Base-by-base conservation (phyloP, 2,113 vertebrate species). In the Clarias batrachus region DNA sequence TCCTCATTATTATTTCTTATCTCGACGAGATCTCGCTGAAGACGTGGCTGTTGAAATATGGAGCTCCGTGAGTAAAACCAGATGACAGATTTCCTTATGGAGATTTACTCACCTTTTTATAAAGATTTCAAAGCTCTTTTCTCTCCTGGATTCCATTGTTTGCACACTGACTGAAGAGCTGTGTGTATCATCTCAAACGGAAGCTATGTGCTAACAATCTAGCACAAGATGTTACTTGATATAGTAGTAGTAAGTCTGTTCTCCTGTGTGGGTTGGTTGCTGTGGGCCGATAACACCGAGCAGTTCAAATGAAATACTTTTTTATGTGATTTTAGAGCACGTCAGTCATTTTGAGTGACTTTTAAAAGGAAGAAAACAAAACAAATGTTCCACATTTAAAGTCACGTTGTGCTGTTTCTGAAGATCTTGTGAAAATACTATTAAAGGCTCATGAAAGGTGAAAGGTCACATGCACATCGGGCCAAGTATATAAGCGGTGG, bases 1-100 rank as follows among this genome's bases (percentile, higher is more conserved):
- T 62, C 19, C 78, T 81, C 11, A 7, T 62, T 81, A 81, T 41
- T 25, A 81, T 62, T 62, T 57, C 37, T 81, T 81, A 81, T 81
- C 78, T 62, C 8, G 78, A 62, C 30, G 30, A 4, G 30, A 14
- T 37, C 57, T 13, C 8, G 25, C 52, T 27, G 57, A 33, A 80
- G 27, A 80, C 16, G n/a, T 57, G 16, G 74, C 74, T 56, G 48
- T n/a, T 54, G 74, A 17, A 16, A 78, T 78, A 13, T 77, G n/a
- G 25, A 27, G 48, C 27, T 77, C 25, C 27, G 48, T 56, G 48
- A 56, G 52, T 27, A 3, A 16, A 6, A n/a, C 3, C 25, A 77
- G 74, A 16, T 27, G 74, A 25, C 13, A 56, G 21, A 76, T 23
- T 77, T 54, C 48, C 5, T 77, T 54, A 77, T 54, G 13, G 41